Base-by-base conservation (phyloP, 37 sponge, comb jelly and placozoan genomes). In the Bolinopsis microptera region DNA sequence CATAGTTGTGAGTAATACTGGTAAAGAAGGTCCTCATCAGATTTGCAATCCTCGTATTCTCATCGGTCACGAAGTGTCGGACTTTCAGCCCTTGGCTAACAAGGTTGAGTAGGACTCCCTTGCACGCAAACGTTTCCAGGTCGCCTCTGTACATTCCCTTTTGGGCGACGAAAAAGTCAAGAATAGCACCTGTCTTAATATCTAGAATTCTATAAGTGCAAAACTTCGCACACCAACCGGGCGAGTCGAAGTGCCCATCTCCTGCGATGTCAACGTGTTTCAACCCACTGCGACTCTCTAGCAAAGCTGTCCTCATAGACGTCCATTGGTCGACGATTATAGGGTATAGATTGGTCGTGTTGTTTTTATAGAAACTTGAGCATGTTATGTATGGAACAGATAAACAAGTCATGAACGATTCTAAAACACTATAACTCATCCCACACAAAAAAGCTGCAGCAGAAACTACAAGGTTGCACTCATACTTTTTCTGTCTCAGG, bases 161-260 rank as follows among this genome's bases (percentile, higher is more conserved):
- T 22, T 70, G 74, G 21, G 24, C 2, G 26, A 70, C 21, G 74
- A 70, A 70, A n/a, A 70, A 70, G 74, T 70, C 74, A n/a, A 70
- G 3, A 3, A 70, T 70, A 28, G 74, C 74, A 9, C 74, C 74
- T 2, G 74, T 28, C 25, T 70, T 70, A 3, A 70, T 70, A n/a
- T 70, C 28, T n/a, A 70, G 5, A 24, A 70, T 70, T 9, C 74
- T 70, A n/a, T 70, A 70, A 26, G 74, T 70, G 30, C 74, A 70
- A 70, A n/a, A 70, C 26, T 70, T 70, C 2, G 74, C 74, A 70
- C 74, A 70, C 74, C 74, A 70, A 22, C 74, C 74, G 5, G 74
- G 74, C 2, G 74, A 28, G 74, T 70, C 74, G 21, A n/a, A 70
- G 74, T 70, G 74, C 74, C 74, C 74, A 70, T 70, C 74, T n/a